Evolutionary conservation across 2,113 vertebrate genomes (phyloP).

Genomic region (Silurus glanis): DNA sequence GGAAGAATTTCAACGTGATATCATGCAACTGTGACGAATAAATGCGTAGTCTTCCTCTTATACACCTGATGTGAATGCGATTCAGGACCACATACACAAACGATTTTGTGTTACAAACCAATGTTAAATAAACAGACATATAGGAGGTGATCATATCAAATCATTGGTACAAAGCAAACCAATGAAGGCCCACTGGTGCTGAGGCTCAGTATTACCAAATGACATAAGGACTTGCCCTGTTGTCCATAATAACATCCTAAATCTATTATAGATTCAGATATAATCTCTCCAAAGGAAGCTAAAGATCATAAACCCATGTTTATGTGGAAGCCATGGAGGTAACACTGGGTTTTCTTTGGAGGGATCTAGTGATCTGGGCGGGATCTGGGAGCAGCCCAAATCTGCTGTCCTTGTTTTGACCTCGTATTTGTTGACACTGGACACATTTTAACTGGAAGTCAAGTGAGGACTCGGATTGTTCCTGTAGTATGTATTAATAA

Average conservation of each 20-base stretch:
- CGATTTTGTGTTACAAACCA: too few relatives aligned
- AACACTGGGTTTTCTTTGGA: neutral
- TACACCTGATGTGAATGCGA: neutral
- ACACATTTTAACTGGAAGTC: neutral
- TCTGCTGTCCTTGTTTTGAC: slow-evolving; percentile 33
- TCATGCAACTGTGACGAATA: too few relatives aligned
- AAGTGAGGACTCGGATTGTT: neutral
- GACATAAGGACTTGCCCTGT: neutral
- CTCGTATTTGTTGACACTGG: neutral
- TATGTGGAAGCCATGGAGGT: neutral
- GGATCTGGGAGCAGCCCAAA: neutral
- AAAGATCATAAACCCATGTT: neutral
- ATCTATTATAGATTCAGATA: neutral
- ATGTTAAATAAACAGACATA: neutral
- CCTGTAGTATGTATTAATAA: fast-evolving
- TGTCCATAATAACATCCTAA: neutral
- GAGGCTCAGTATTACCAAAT: neutral
- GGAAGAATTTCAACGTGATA: too few relatives aligned
- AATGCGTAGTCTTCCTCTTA: too few relatives aligned
- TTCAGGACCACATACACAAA: neutral
- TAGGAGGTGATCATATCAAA: neutral
- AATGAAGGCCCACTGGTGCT: neutral
- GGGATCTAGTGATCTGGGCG: neutral
- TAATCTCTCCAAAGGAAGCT: neutral
- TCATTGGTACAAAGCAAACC: neutral